Conservation (phyloP, 1,140 invertebrate species). For the Riptortus pedestris region DNA sequence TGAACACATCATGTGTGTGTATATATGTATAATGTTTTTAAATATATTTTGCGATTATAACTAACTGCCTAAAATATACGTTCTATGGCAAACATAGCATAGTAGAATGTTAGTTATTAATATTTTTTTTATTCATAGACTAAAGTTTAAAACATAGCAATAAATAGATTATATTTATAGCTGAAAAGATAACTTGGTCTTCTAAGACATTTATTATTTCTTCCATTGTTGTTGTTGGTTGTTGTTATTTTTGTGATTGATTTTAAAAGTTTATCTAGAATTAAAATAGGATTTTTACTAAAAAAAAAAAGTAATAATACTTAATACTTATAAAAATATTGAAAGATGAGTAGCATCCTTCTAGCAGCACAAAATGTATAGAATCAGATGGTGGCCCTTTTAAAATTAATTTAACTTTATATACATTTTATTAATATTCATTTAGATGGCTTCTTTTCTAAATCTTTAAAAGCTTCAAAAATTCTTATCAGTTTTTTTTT, state of each 20-base stretch:
- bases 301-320: background rate
- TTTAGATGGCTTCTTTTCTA: too few relatives aligned
- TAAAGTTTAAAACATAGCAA: conserved; percentile 11
- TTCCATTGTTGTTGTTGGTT: conserved; percentile 10
- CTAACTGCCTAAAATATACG: conserved; percentile 11
- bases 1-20: background rate
- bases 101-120: background rate
- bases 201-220: conserved; percentile 15
- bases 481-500: too few relatives aligned
- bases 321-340: background rate
- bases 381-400: background rate
- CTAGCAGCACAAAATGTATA: background rate
- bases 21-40: background rate
- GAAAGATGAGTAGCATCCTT: background rate
- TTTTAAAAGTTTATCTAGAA: background rate
- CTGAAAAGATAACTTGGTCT: conserved; percentile 6
- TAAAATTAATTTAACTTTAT: background rate
- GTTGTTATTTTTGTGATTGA: background rate
- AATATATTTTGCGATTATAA: conserved; percentile 1
- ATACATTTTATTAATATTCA: too few relatives aligned
- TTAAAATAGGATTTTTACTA: background rate
- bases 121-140: conserved; percentile 15
- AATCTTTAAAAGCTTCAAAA: too few relatives aligned
- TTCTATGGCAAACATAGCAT: background rate
- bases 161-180: conserved; percentile 12